Evolutionary conservation across 1,140 invertebrate genomes (phyloP).

Genomic region (Charaxes varanes): DNA sequence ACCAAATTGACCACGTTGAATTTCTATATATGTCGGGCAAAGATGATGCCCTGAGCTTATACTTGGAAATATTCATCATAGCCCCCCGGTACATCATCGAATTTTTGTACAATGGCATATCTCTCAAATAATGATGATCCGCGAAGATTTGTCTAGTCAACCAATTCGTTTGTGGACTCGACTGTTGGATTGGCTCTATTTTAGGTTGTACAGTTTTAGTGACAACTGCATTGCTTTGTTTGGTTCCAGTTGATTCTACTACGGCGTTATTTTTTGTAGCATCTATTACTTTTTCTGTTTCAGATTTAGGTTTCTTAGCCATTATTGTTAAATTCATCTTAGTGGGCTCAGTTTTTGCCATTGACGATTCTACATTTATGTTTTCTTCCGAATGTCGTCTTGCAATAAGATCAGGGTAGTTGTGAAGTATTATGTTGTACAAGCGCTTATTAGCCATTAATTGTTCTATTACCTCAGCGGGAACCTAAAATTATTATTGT

Average conservation of each 20-base stretch:
- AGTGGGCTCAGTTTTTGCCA: conserved; percentile 23
- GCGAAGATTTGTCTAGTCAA: conserved; percentile 37
- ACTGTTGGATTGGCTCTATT: conserved; percentile 11
- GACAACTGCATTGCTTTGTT: conserved; percentile 10
- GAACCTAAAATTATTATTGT: conserved; percentile 41
- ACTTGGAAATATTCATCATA: conserved; percentile 74
- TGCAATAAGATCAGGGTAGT: conserved; percentile 47
- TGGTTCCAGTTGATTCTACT: conserved; percentile 10
- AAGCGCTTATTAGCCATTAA: conserved; percentile 53
- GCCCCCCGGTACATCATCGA: conserved; percentile 75
- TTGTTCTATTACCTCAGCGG: conserved; percentile 58
- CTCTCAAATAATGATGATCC: conserved; percentile 79
- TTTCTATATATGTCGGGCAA: conserved; percentile 91
- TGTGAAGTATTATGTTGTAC: conserved; percentile 56
- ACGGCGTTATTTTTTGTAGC: background rate
- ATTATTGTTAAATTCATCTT: conserved; percentile 42
- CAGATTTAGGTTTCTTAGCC: conserved; percentile 36
- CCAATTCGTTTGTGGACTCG: conserved; percentile 31
- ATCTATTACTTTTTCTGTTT: conserved; percentile 1
- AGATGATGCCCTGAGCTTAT: conserved; percentile 87
- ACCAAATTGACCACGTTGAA: conserved; percentile 86
- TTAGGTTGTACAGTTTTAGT: conserved; percentile 12
- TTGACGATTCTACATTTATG: conserved; percentile 26
- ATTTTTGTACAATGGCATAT: conserved; percentile 82
- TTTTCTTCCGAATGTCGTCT: conserved; percentile 44